These are phyloP conservation scores for Teinopalpus imperialis DNA, from an alignment of 2,888 invertebrate genomes.

Conservation along the genomic window DNA sequence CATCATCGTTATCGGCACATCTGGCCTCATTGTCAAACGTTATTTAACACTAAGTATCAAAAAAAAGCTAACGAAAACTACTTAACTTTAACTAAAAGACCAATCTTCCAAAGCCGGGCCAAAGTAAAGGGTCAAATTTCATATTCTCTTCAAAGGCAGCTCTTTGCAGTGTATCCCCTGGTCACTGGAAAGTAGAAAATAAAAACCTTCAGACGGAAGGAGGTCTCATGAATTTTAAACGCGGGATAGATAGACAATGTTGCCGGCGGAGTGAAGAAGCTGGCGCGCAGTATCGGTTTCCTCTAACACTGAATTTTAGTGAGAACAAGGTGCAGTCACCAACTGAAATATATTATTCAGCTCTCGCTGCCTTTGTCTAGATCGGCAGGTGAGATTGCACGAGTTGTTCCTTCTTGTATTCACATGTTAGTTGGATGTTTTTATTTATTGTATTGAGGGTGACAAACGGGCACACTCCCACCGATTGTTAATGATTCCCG, in stretches of 20 bases:
- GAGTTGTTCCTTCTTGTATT: background rate
- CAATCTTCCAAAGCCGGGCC: too few species aligned
- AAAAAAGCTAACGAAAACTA: too few species aligned
- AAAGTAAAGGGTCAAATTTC: background rate
- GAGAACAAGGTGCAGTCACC: background rate
- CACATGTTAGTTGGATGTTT: too few species aligned
- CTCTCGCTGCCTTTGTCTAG: background rate
- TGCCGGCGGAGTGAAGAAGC: background rate
- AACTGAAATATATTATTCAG: slow-evolving; percentile 10
- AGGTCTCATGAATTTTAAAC: slow-evolving; percentile 31
- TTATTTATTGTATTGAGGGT: too few species aligned
- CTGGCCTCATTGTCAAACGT: too few species aligned
- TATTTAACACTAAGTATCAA: too few species aligned
- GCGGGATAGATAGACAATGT: slow-evolving; percentile 20
- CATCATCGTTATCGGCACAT: too few species aligned
- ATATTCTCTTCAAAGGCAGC: slow-evolving; percentile 3
- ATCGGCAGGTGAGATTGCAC: background rate
- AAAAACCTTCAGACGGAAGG: slow-evolving; percentile 13
- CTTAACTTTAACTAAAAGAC: too few species aligned
- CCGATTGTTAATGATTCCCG: too few species aligned
- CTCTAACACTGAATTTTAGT: slow-evolving; percentile 14
- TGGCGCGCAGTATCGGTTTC: too few species aligned
- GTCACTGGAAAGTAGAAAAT: slow-evolving; percentile 21
- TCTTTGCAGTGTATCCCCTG: background rate
- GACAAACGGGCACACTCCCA: too few species aligned